Percentiles rank a stretch among this genome's conserved stretches.
phyloP scores from a whole-genome alignment of 2,888 invertebrate species.

The Sthenelais limicola region DNA sequence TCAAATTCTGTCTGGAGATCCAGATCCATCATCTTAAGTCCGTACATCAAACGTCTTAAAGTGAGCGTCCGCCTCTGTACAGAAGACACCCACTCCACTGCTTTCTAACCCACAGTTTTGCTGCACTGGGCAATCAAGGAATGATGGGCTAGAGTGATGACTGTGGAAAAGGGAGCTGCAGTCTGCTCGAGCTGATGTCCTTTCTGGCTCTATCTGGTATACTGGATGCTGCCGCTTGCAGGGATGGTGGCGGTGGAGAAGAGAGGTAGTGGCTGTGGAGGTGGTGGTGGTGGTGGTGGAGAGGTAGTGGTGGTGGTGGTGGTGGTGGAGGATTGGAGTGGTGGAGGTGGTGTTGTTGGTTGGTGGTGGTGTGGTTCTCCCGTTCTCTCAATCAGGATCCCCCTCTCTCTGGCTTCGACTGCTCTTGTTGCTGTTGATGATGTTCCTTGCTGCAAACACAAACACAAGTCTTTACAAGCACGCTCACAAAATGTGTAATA shows the following conservation, averaged over 20 bases:
- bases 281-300: conserved; percentile 11
- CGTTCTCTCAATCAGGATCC: no score
- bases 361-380: not conserved
- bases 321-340: not conserved
- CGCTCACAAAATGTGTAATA: no score
- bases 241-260: no score
- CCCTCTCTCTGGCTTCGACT: no score
- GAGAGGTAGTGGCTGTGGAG: not conserved
- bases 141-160: no score
- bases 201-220: no score
- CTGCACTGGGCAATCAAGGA: no score
- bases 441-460: conserved; percentile 15
- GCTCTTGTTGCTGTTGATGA: conserved; percentile 25
- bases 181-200: no score
- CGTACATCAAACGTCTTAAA: conserved; percentile 18
- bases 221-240: no score
- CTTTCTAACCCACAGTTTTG: no score
- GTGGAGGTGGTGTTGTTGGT: not conserved
- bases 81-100: conserved; percentile 21
- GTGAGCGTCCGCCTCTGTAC: conserved; percentile 23
- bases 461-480: no score
- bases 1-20: conserved; percentile 46
- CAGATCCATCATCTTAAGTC: conserved; percentile 48
- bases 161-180: no score
- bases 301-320: not conserved